Evolutionary conservation across 1,140 invertebrate genomes (phyloP).

Genomic region (Lineus longissimus): DNA sequence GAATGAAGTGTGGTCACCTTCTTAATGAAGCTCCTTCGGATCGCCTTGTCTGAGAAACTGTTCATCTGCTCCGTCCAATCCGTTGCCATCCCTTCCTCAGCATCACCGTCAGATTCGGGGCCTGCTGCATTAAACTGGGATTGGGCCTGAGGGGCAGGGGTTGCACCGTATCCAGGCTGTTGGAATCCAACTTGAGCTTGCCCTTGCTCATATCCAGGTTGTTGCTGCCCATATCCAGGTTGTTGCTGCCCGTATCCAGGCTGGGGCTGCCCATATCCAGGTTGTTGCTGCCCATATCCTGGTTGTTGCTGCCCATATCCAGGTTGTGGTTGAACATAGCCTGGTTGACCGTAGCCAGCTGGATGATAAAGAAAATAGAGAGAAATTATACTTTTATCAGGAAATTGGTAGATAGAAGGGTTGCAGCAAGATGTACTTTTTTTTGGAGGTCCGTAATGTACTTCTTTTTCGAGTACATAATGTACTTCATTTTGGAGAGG

Average conservation of each 20-base stretch:
- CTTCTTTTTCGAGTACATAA: no score
- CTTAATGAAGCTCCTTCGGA: slow-evolving; percentile 36
- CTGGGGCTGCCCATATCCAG: neutral
- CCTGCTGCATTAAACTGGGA: neutral
- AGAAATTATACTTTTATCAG: neutral
- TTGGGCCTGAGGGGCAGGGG: neutral
- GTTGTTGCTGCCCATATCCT: neutral
- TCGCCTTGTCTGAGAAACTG: slow-evolving; percentile 36
- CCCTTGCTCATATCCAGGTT: neutral
- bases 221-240: neutral
- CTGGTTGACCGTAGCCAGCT: neutral
- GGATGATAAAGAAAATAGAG: neutral
- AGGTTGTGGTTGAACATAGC: neutral
- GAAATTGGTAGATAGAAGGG: no score
- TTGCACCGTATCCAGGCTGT: neutral
- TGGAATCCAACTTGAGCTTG: neutral
- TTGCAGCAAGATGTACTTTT: no score
- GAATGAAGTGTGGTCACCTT: no score
- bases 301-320: slow-evolving; percentile 3
- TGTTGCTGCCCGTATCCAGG: neutral
- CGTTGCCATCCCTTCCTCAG: neutral
- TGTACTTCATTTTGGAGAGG: no score
- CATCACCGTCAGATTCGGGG: neutral
- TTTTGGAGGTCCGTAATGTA: no score
- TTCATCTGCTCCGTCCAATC: neutral